A percentile compares a stretch with the other conserved stretches of the same genome.
Evolutionary conservation across 1,140 invertebrate genomes (phyloP).

Genomic region (Neelides sp.): DNA sequence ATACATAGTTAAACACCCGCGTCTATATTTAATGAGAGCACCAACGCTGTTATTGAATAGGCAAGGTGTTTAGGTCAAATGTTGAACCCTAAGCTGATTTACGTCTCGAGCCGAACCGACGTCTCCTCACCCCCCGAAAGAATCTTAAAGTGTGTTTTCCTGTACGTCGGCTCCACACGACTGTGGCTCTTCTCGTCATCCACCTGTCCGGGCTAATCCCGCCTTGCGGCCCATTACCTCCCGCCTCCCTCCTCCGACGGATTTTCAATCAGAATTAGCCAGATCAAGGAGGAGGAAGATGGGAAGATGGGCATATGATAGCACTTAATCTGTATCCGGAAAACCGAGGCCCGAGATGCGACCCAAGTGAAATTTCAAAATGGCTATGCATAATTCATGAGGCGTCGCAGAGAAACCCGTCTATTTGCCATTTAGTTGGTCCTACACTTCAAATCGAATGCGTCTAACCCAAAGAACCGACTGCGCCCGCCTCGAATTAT

Average conservation of each 20-base stretch:
- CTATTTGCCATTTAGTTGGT: slow-evolving; percentile 21
- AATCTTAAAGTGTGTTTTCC: background rate
- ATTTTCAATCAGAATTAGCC: slow-evolving; percentile 11
- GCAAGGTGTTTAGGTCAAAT: slow-evolving; percentile 29
- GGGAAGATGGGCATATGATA: slow-evolving; percentile 27
- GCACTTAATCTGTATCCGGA: slow-evolving; percentile 23
- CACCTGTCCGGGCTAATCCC: background rate
- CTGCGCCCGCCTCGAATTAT: slow-evolving; percentile 17
- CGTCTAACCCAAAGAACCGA: slow-evolving; percentile 12
- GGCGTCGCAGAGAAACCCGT: slow-evolving; percentile 24
- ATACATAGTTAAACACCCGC: slow-evolving; percentile 25
- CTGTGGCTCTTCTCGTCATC: background rate
- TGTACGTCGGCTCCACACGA: background rate
- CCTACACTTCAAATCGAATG: slow-evolving; percentile 21
- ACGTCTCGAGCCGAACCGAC: slow-evolving; percentile 3
- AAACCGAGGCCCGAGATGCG: slow-evolving; percentile 22
- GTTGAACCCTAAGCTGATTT: slow-evolving; percentile 27
- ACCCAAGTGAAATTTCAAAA: slow-evolving; percentile 32
- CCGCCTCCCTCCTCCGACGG: background rate
- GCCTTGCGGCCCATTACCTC: no score
- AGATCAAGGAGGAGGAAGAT: slow-evolving; percentile 11
- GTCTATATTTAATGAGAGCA: slow-evolving; percentile 29
- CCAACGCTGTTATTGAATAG: slow-evolving; percentile 24
- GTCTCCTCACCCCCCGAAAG: no score
- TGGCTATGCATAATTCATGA: slow-evolving; percentile 31